These are phyloP conservation scores for Squalus acanthias DNA, from an alignment of 2,797 vertebrate species.

Conservation along the genomic window DNA sequence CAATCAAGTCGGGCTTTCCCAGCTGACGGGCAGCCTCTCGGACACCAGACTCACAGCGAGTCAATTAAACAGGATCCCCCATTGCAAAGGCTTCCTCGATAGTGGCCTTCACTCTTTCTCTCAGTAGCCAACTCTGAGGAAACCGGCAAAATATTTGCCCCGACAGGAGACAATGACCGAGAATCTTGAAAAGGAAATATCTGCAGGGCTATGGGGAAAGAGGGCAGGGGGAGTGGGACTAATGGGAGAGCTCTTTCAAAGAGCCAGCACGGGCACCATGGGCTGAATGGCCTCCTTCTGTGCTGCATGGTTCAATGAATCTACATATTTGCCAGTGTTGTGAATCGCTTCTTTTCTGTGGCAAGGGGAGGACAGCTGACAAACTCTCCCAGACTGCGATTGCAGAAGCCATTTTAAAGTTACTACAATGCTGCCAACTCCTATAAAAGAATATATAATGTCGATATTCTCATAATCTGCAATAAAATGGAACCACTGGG, in stretches of 20 bases:
- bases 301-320: not conserved
- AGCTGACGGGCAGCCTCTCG: not conserved
- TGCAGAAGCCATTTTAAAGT: not conserved
- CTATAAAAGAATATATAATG: not conserved
- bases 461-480: not conserved
- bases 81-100: not conserved
- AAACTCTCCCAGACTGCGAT: not conserved
- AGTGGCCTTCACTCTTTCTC: not conserved
- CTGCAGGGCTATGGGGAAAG: not conserved
- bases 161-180: not conserved
- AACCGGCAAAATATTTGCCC: no score
- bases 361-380: not conserved
- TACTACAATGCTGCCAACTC: not conserved
- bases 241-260: not conserved
- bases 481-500: not conserved
- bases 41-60: not conserved
- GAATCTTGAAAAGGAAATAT: not conserved
- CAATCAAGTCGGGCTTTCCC: not conserved
- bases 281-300: not conserved
- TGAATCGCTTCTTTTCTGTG: not conserved
- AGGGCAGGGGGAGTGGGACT: not conserved
- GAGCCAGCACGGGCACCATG: not conserved
- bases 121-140: not conserved
- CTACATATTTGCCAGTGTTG: not conserved
- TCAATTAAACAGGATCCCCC: not conserved